A percentile compares a stretch with the other conserved stretches of the same genome.
Conservation (phyloP, 2,113 vertebrate genomes). For the Aphelocoma coerulescens region DNA sequence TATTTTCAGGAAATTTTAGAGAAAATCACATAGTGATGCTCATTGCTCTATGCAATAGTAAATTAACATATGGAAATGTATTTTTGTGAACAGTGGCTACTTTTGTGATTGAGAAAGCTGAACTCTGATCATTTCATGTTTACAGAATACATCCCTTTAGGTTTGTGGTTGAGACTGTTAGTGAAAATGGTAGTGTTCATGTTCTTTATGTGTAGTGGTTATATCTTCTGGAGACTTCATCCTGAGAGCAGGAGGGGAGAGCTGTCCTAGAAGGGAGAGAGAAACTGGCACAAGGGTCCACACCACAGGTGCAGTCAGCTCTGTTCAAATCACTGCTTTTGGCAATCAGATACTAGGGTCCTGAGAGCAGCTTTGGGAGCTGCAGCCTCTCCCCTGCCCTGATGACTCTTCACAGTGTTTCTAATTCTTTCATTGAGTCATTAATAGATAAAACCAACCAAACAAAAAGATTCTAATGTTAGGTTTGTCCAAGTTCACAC, state of each 20-base stretch:
- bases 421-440: neutral
- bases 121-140: neutral
- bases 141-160: neutral
- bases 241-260: neutral
- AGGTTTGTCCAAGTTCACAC: neutral
- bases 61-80: neutral
- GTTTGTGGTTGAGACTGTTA: neutral
- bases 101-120: neutral
- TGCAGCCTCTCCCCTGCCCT: neutral
- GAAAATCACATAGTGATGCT: neutral
- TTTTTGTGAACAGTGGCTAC: neutral
- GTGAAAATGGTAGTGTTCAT: accelerated
- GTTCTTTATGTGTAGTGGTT: neutral
- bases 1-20: neutral
- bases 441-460: neutral
- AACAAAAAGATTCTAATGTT: neutral
- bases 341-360: neutral
- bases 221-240: neutral
- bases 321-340: neutral
- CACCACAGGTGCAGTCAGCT: neutral
- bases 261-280: neutral
- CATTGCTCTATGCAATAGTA: neutral
- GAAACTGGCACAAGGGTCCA: neutral
- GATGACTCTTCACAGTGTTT: neutral
- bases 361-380: neutral